phyloP scores from a whole-genome alignment of 2,797 vertebrate genomes.

The Melanogrammus aeglefinus region DNA sequence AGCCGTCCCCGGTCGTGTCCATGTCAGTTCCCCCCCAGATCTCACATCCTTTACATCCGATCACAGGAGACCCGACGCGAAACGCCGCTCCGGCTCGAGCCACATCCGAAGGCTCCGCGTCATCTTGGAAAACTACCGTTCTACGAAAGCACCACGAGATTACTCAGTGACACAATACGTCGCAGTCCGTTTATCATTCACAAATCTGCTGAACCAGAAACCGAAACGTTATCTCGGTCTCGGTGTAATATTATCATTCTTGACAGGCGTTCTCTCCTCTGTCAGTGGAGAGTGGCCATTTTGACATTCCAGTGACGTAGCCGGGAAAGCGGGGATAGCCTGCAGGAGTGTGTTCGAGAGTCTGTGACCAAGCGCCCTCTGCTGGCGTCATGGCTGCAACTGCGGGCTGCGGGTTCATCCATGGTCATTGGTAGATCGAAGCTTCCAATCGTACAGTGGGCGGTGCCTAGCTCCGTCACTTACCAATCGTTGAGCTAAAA shows the following conservation, averaged over 20 bases:
- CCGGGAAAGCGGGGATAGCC: background rate
- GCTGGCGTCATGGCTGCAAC: background rate
- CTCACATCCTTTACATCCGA: constrained; percentile 5
- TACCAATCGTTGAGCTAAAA: background rate
- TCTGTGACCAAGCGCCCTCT: background rate
- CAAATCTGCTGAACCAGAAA: background rate
- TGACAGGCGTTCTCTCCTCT: constrained; percentile 24
- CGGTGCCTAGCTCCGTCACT: background rate
- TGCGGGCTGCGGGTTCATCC: background rate
- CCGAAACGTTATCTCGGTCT: background rate
- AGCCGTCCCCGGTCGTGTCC: constrained; percentile 26
- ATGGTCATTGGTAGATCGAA: background rate
- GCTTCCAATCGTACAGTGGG: background rate
- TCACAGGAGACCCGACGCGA: background rate
- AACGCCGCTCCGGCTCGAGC: background rate
- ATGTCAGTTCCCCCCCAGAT: constrained; percentile 19
- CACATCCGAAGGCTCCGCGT: background rate
- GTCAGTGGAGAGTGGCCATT: constrained; percentile 41
- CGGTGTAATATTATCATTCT: constrained; percentile 5
- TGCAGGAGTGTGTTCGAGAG: background rate
- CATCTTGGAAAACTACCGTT: background rate
- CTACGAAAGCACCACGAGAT: background rate
- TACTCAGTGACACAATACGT: background rate
- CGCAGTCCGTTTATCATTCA: background rate
- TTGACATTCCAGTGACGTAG: constrained; percentile 54